phyloP scores from a whole-genome alignment of 2,888 invertebrate genomes.

The Kuschelorhynchus macadamiae region DNA sequence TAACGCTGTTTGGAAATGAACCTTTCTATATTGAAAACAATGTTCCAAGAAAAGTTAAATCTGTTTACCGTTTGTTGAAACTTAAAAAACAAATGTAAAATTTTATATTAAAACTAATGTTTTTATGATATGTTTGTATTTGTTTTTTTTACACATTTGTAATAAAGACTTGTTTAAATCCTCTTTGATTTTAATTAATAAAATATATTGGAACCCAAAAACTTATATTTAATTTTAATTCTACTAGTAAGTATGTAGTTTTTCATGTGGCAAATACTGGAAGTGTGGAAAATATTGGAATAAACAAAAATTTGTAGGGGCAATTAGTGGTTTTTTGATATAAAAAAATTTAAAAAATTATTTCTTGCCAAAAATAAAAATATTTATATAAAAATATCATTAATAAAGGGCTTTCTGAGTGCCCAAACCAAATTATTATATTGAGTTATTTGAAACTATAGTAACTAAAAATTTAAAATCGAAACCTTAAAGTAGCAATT shows the following conservation, averaged over 20 bases:
- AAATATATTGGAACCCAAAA: too few relatives aligned
- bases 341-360: too few relatives aligned
- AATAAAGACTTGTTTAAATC: neutral
- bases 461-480: too few relatives aligned
- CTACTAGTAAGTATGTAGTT: too few relatives aligned
- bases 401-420: too few relatives aligned
- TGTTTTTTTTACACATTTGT: neutral
- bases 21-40: constrained; percentile 6
- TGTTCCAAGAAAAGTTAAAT: neutral
- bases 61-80: constrained; percentile 3
- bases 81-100: neutral
- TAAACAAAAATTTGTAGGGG: neutral
- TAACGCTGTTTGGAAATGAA: constrained; percentile 7
- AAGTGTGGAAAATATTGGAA: neutral
- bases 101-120: neutral
- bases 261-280: neutral
- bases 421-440: too few relatives aligned
- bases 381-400: too few relatives aligned
- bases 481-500: too few relatives aligned
- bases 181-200: too few relatives aligned
- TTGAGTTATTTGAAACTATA: too few relatives aligned
- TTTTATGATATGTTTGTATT: neutral
- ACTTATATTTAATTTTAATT: too few relatives aligned
- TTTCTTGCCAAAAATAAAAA: too few relatives aligned
- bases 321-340: neutral